phyloP scores from a whole-genome alignment of 2,113 vertebrate genomes.

The Arvicanthis niloticus region DNA sequence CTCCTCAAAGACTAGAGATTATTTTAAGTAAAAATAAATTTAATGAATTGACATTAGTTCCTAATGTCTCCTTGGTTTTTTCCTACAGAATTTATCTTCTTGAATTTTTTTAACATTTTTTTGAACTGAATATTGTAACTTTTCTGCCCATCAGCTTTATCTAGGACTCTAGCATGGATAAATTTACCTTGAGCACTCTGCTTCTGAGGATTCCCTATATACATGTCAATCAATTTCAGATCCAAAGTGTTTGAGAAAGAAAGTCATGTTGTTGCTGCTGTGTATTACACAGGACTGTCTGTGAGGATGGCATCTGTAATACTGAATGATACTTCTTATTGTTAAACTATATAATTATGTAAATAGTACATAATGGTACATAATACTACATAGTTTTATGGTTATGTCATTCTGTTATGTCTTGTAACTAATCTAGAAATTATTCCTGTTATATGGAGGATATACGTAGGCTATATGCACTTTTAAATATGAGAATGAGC shows the following conservation, averaged over 20 bases:
- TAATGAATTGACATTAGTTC: conserved; percentile 24
- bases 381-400: too few species aligned
- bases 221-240: not conserved
- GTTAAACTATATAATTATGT: not conserved
- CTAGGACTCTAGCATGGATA: not conserved
- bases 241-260: not conserved
- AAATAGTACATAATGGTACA: not conserved
- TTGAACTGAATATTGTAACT: not conserved
- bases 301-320: not conserved
- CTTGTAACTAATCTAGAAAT: not conserved
- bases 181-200: not conserved
- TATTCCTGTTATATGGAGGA: not conserved
- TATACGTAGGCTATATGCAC: not conserved
- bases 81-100: conserved; percentile 17
- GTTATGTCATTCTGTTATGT: not conserved
- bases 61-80: conserved; percentile 1
- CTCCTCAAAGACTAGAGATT: not conserved
- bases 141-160: not conserved
- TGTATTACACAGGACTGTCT: not conserved
- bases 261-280: not conserved
- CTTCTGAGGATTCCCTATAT: not conserved
- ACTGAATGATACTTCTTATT: not conserved
- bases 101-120: too few species aligned
- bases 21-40: conserved; percentile 45
- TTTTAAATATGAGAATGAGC: not conserved